A percentile compares a stretch with the other conserved stretches of the same genome.
These are phyloP conservation scores for Capitella teleta DNA, from an alignment of 1,140 invertebrate genomes.

Conservation along the genomic window DNA sequence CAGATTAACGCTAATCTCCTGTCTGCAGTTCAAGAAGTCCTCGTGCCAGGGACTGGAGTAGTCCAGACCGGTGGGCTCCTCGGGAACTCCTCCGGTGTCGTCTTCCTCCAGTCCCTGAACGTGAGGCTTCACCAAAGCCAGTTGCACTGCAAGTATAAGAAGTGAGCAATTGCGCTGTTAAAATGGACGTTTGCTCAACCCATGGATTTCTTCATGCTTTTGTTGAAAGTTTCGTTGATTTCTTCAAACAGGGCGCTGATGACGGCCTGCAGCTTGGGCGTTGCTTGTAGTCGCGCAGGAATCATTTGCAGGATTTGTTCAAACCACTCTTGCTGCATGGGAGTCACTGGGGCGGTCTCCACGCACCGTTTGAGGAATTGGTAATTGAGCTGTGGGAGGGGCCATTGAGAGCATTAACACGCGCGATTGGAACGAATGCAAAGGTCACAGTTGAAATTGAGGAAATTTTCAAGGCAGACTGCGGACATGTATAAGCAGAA, in stretches of 20 bases:
- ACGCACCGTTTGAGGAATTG: conserved; percentile 36
- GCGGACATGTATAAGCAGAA: no score
- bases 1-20: conserved; percentile 26
- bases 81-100: conserved; percentile 27
- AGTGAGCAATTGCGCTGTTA: background rate
- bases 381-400: conserved; percentile 34
- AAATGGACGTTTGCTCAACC: conserved; percentile 17
- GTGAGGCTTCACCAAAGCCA: conserved; percentile 33
- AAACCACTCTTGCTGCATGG: conserved; percentile 38
- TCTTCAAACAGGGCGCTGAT: conserved; percentile 33
- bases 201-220: conserved; percentile 41
- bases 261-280: conserved; percentile 19
- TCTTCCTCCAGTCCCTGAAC: conserved; percentile 38
- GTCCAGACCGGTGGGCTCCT: conserved; percentile 25
- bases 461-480: no score
- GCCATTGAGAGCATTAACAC: no score
- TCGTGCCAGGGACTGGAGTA: conserved; percentile 38
- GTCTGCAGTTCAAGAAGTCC: conserved; percentile 20
- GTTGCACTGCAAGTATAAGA: conserved; percentile 27
- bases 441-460: no score
- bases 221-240: conserved; percentile 27
- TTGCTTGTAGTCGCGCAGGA: conserved; percentile 24
- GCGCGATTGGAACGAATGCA: no score
- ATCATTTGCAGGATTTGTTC: conserved; percentile 35
- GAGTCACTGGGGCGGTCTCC: conserved; percentile 30